Percentiles rank a stretch among this genome's conserved stretches.
Evolutionary conservation across 2,797 vertebrate genomes (phyloP).

Genomic region (Smutsia gigantea): DNA sequence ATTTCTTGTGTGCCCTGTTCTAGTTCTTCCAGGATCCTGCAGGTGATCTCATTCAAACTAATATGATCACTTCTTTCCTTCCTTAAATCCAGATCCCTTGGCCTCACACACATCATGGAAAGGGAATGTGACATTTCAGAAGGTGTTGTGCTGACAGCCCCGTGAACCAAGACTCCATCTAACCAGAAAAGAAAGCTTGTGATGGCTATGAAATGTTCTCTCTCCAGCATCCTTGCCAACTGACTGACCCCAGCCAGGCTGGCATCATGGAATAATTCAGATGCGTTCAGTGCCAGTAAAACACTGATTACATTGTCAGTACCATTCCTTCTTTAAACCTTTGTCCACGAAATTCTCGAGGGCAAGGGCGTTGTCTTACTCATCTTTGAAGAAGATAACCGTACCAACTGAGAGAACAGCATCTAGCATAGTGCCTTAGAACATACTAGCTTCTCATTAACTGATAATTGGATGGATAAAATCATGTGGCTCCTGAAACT

Average conservation of each 20-base stretch:
- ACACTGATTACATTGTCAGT: background rate
- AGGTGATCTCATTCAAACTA: constrained; percentile 42
- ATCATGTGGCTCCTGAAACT: background rate
- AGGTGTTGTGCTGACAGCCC: constrained; percentile 10
- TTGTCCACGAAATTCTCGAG: background rate
- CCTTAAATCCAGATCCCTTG: background rate
- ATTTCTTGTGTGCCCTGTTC: background rate
- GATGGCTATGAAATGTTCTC: background rate
- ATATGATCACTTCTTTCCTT: background rate
- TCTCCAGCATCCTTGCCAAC: background rate
- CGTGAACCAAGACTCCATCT: background rate
- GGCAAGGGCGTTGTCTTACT: background rate
- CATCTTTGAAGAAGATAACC: background rate
- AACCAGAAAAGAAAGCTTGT: background rate
- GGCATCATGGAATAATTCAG: background rate
- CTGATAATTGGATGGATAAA: background rate
- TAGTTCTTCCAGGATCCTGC: background rate
- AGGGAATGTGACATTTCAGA: constrained; percentile 58
- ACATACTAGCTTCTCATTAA: background rate
- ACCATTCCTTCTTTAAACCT: constrained; percentile 1
- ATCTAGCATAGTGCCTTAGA: background rate
- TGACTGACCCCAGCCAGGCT: background rate
- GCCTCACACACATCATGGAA: constrained; percentile 41
- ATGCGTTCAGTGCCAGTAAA: background rate
- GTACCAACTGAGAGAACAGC: background rate